Evolutionary conservation across 2,113 vertebrate species (phyloP).

Genomic region (Myotis yumanensis): DNA sequence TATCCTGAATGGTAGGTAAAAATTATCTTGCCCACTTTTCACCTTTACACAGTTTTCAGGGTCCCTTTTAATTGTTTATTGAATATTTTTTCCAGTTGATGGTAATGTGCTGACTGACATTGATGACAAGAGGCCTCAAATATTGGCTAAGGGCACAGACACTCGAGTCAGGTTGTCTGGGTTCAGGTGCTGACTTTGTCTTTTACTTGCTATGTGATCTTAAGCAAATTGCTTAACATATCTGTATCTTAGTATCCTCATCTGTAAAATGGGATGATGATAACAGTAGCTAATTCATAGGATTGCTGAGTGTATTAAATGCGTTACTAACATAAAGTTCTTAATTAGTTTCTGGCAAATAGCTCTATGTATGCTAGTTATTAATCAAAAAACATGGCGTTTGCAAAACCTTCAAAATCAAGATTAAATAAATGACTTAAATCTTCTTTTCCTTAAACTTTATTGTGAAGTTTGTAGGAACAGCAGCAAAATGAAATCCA

Average conservation of each 20-base stretch:
- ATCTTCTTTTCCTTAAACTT: neutral
- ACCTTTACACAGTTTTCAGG: neutral
- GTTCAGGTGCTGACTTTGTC: neutral
- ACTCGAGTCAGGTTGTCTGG: neutral
- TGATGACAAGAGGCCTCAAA: neutral
- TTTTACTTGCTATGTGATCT: neutral
- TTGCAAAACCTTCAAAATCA: neutral
- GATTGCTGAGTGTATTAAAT: neutral
- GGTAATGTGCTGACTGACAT: too few relatives aligned
- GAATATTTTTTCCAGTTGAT: neutral
- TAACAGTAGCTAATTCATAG: neutral
- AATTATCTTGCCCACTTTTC: neutral
- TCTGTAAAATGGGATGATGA: neutral
- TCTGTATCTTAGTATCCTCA: neutral
- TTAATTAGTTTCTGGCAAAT: neutral
- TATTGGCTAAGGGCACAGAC: neutral
- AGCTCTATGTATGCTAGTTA: neutral
- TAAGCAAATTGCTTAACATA: neutral
- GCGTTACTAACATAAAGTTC: neutral
- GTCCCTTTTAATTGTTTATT: neutral
- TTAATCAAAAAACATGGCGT: neutral
- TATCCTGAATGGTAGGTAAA: neutral
- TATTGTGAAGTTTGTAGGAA: neutral
- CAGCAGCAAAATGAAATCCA: neutral
- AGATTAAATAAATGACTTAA: slow-evolving; percentile 9